These are phyloP conservation scores for Phenganax subtilis DNA, from an alignment of 92 coral and sea anemone genomes.

Conservation along the genomic window DNA sequence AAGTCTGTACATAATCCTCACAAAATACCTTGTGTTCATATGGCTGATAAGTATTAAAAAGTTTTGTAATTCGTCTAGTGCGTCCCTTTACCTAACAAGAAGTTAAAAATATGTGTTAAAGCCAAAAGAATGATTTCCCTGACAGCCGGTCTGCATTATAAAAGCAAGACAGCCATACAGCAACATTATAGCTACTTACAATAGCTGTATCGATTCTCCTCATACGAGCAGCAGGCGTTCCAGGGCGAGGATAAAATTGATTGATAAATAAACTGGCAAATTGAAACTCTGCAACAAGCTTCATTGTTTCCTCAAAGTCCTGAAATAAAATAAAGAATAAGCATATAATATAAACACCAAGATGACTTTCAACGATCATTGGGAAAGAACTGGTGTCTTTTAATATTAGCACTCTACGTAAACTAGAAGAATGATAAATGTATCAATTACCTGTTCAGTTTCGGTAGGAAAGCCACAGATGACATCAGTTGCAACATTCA, in stretches of 20 bases:
- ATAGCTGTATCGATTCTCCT: slow-evolving; percentile 87
- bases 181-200: slow-evolving; percentile 44
- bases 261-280: slow-evolving; percentile 94
- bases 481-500: slow-evolving; percentile 91
- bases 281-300: slow-evolving; percentile 72
- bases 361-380: neutral
- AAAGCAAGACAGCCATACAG: neutral
- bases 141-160: too few species aligned
- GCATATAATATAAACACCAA: neutral
- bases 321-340: slow-evolving; percentile 28
- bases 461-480: slow-evolving; percentile 98
- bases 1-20: neutral
- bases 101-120: neutral
- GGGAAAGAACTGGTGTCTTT: neutral
- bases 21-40: slow-evolving; percentile 76
- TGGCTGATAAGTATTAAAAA: slow-evolving; percentile 88
- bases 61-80: slow-evolving; percentile 75
- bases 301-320: slow-evolving; percentile 85
- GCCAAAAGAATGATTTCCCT: neutral
- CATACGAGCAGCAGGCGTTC: slow-evolving; percentile 98
- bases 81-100: slow-evolving; percentile 72
- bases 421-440: too few species aligned
- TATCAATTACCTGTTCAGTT: slow-evolving; percentile 43
- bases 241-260: slow-evolving; percentile 95
- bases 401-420: too few species aligned